These are phyloP conservation scores for Solea senegalensis DNA, from an alignment of 2,113 vertebrate genomes.

Conservation along the genomic window DNA sequence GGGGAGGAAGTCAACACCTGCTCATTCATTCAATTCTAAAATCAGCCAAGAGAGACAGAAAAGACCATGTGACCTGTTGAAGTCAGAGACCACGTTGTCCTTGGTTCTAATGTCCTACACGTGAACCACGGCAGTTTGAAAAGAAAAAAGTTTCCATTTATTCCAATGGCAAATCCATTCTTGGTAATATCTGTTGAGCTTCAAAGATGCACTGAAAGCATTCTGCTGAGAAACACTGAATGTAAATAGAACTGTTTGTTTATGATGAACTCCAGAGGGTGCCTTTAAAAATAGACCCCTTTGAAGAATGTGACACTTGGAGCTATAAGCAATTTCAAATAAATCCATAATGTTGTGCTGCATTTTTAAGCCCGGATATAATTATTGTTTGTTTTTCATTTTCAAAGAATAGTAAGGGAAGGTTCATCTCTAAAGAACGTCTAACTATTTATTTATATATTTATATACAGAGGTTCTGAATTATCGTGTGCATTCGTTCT, in stretches of 20 bases:
- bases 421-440: not conserved
- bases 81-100: not conserved
- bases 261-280: slow-evolving; percentile 24
- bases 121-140: not conserved
- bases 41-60: not conserved
- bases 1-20: too few species aligned
- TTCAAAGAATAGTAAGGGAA: not conserved
- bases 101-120: not conserved
- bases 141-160: not conserved
- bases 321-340: slow-evolving; percentile 26
- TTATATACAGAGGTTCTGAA: slow-evolving; percentile 10
- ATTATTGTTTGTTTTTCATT: slow-evolving; percentile 15
- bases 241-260: slow-evolving; percentile 40
- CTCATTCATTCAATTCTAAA: not conserved
- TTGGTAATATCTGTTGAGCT: not conserved
- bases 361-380: slow-evolving; percentile 6
- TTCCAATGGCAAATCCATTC: not conserved
- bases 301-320: slow-evolving; percentile 33
- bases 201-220: not conserved
- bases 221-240: slow-evolving; percentile 11
- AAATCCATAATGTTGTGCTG: slow-evolving; percentile 30
- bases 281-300: slow-evolving; percentile 23
- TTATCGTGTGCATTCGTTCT: not conserved
- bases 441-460: not conserved
- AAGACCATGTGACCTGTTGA: not conserved